phyloP scores from a whole-genome alignment of 1,140 invertebrate genomes.

The Zelostemma sp. region DNA sequence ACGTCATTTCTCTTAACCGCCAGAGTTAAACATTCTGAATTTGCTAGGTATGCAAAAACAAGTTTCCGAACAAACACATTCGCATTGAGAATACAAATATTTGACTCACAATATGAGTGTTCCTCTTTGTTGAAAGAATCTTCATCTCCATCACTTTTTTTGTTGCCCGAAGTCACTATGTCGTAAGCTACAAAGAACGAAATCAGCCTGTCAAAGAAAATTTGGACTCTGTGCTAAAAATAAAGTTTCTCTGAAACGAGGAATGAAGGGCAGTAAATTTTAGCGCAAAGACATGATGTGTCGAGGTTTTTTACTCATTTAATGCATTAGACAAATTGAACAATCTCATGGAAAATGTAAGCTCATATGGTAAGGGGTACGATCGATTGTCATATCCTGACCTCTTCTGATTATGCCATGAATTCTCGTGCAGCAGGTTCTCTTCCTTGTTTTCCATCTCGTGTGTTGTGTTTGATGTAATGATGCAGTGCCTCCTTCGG shows the following conservation, averaged over 20 bases:
- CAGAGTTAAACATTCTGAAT: too few species aligned
- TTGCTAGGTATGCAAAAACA: not conserved
- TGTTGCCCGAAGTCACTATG: not conserved
- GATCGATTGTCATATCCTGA: not conserved
- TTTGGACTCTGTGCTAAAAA: too few species aligned
- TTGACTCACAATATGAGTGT: not conserved
- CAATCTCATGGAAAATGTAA: too few species aligned
- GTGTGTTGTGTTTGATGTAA: not conserved
- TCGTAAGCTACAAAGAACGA: not conserved
- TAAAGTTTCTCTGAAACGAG: too few species aligned
- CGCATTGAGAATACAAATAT: not conserved
- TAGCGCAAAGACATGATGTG: too few species aligned
- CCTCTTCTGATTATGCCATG: slow-evolving; percentile 6
- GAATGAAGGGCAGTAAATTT: too few species aligned
- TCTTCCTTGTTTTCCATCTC: slow-evolving; percentile 6
- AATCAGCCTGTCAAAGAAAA: too few species aligned
- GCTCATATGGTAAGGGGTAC: too few species aligned
- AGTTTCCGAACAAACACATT: not conserved
- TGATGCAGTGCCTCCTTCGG: slow-evolving; percentile 7
- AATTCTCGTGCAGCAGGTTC: slow-evolving; percentile 4
- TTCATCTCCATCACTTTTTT: not conserved
- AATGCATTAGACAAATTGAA: not conserved
- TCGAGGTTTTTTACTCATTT: not conserved
- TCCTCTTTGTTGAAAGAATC: slow-evolving; percentile 7
- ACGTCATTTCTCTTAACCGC: too few species aligned